Base-by-base conservation (phyloP, 1,140 invertebrate species). In the Radopholus similis region DNA sequence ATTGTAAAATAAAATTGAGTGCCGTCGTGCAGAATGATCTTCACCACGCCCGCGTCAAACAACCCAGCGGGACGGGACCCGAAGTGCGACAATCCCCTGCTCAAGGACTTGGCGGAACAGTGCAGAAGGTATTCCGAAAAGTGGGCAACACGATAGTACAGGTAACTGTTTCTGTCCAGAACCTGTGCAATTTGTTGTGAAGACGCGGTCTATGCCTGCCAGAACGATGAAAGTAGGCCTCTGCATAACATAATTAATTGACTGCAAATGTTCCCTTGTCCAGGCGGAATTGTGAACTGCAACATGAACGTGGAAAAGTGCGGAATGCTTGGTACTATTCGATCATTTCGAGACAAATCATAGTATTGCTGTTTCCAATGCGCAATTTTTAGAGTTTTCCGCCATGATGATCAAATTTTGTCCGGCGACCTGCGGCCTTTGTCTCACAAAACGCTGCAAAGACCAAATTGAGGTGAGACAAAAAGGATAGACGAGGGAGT, bases 121-220 rank as follows among this genome's bases (percentile, higher is more conserved):
- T 75, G 73, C 59, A 30, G 69, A 44, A 72, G 59, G 59, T 62
- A n/a, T 53, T 53, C 34, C 26, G 56, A 59, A 23, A 4, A 15
- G 23, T 60, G 6, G 13, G 8, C 9, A 34, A n/a, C n/a, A n/a
- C n/a, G n/a, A n/a, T 54, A 13, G 4, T 18, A 1, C 21, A 23
- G 30, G 35, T 21, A 47, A 26, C 47, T 42, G n/a, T 3, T 11
- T 4, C 13, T 47, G 8, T 8, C 28, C n/a, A 62, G 77, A 44
- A 77, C 69, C 13, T 75, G 73, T 49, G 73, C 75, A 18, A 75
- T 77, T 55, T 75, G 73, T 64, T 75, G 73, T 37, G 73, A 75
- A 68, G 74, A 76, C 40, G 54, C 74, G 15, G 64, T 56, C 38
- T 75, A 75, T 49, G 49, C 74, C 11, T 75, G 73, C 58, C 72